Evolutionary conservation across 2,113 vertebrate genomes (phyloP), one percentile per base, ranked within the genome.

Genomic region (Archilochus colubris): DNA sequence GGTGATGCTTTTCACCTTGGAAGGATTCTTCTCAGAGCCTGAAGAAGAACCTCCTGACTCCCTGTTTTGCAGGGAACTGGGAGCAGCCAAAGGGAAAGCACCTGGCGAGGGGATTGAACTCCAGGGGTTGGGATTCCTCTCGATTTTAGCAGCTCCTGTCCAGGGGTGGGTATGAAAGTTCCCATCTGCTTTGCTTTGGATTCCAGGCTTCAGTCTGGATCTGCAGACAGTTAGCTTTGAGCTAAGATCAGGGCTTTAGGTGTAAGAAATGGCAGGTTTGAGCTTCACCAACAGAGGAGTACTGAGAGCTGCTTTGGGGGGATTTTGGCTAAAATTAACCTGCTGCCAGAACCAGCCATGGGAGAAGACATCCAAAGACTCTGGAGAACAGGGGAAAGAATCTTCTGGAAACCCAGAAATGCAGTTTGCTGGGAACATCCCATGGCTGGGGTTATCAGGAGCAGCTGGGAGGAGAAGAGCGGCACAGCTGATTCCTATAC

Each of bases 361-460:
- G 28, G 7, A 75, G 16, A 50, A 74, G 31, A 6, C 25, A 20
- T 18, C 30, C 25, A 55, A 82, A 50, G 15, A 10, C 21, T 22
- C 36, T 38, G 27, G 61, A 78, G 31, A 88, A 14, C 21, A 23
- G 7, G 4, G 2, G 15, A 72, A 53, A 10, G 8, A 46, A 88
- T 19, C 22, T 62, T 61, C 48, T 40, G 24, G 4, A 28, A 30
- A 68, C 31, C 44, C 44, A 28, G 5, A 33, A 69, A 55, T 3
- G 2, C 6, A 27, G 46, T 19, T 61, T 62, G 15, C 8, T 38
- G 6, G 11, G 14, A 9, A 21, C 8, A 24, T 5, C 20, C 9
- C 8, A 1, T 23, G 16, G 11, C 46, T 53, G 54, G 28, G 51
- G 16, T 3, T 6, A 11, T 3, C 8, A 6, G 2, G 6, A 16